Evolutionary conservation across 2,888 invertebrate species (phyloP).

Genomic region (Drosophila parthenogenetica): DNA sequence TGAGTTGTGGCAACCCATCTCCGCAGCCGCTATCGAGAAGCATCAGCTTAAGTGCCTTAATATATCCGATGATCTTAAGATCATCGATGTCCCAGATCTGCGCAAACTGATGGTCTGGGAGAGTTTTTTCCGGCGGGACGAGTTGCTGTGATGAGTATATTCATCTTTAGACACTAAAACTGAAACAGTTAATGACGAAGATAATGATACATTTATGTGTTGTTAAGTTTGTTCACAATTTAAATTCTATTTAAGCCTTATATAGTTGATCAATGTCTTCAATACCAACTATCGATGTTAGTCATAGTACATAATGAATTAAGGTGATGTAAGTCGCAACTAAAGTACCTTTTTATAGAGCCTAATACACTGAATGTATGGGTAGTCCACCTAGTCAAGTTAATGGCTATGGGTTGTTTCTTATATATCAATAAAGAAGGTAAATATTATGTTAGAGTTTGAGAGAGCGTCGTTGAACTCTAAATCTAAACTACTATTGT

Average conservation of each 20-base stretch:
- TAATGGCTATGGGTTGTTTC: conserved; percentile 32
- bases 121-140: conserved; percentile 80
- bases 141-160: conserved; percentile 65
- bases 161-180: conserved; percentile 31
- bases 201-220: conserved; percentile 28
- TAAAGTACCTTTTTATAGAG: conserved; percentile 72
- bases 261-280: conserved; percentile 44
- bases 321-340: conserved; percentile 74
- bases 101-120: conserved; percentile 83
- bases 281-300: conserved; percentile 3
- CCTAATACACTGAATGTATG: conserved; percentile 1
- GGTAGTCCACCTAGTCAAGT: conserved; percentile 9
- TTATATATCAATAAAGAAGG: conserved; percentile 20
- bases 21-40: conserved; percentile 65
- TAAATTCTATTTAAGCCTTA: conserved; percentile 58
- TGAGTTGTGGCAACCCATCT: conserved; percentile 79
- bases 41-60: conserved; percentile 84
- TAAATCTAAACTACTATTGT: neutral
- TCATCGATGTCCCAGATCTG: conserved; percentile 83
- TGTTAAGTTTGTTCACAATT: conserved; percentile 68
- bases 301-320: conserved; percentile 22
- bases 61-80: conserved; percentile 82
- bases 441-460: conserved; percentile 36
- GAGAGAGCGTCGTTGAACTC: conserved; percentile 11
- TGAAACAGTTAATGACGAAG: conserved; percentile 22